A percentile compares a stretch with the other conserved stretches of the same genome.
These are phyloP conservation scores for Falco rusticolus DNA, from an alignment of 2,797 vertebrate genomes.

Conservation along the genomic window DNA sequence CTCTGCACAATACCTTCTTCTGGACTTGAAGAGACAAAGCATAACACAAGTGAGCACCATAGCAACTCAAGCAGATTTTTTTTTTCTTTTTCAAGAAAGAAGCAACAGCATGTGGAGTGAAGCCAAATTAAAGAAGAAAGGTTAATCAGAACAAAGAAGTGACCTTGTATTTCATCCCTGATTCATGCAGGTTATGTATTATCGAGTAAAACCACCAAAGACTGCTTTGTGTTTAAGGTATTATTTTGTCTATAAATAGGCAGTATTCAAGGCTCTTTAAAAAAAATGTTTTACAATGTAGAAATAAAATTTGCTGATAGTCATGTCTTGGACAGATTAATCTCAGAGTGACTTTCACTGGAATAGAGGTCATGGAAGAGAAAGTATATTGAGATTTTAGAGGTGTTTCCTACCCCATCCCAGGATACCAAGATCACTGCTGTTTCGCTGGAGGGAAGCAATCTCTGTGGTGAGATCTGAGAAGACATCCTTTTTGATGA, in stretches of 20 bases:
- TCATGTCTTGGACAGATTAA: not conserved
- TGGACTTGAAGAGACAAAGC: not conserved
- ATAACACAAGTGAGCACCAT: not conserved
- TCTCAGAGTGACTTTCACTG: not conserved
- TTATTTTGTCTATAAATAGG: not conserved
- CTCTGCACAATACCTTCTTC: not conserved
- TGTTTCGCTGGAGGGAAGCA: not conserved
- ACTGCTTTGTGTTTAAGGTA: not conserved
- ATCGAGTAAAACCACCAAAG: not conserved
- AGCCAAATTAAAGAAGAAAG: not conserved
- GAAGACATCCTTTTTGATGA: not conserved
- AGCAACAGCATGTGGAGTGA: not conserved
- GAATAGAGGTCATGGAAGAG: not conserved
- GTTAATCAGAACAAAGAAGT: not conserved
- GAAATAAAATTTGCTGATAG: not conserved
- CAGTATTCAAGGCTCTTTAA: not conserved
- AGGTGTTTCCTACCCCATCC: not conserved
- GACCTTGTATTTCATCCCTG: not conserved
- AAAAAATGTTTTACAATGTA: not conserved
- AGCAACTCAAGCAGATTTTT: not conserved
- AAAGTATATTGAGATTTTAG: not conserved
- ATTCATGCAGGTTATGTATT: not conserved
- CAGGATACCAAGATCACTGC: not conserved
- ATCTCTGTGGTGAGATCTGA: not conserved
- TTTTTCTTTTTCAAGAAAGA: not conserved